These are phyloP conservation scores for Turnix velox DNA, from an alignment of 2,113 vertebrate genomes.

Conservation along the genomic window DNA sequence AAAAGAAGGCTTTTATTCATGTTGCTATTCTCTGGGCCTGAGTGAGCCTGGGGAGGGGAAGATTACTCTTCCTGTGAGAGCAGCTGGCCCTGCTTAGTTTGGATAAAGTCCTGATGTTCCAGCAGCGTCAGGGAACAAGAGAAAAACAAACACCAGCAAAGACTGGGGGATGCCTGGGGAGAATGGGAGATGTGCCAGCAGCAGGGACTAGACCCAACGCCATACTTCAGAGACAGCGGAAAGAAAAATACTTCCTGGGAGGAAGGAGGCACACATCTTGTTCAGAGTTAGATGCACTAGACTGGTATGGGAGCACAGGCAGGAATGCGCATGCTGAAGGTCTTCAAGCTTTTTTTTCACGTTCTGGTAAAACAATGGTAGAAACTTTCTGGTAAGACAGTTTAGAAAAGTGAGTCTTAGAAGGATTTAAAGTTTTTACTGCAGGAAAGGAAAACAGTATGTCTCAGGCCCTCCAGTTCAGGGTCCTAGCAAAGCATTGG, in stretches of 20 bases:
- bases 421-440: neutral
- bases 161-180: neutral
- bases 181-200: neutral
- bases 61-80: neutral
- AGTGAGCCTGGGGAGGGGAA: neutral
- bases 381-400: too few species aligned
- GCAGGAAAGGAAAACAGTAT: neutral
- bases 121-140: neutral
- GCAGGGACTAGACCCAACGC: neutral
- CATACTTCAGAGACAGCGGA: neutral
- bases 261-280: accelerated
- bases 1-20: neutral
- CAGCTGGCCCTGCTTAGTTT: neutral
- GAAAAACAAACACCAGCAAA: neutral
- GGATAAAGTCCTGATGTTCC: neutral
- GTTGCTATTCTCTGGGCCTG: neutral
- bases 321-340: neutral
- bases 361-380: neutral
- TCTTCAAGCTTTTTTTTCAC: neutral
- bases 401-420: neutral
- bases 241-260: neutral
- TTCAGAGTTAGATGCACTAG: neutral
- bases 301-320: neutral
- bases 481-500: neutral
- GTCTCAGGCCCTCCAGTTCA: neutral